Percentiles rank a stretch among this genome's conserved stretches.
phyloP scores from a whole-genome alignment of 2,797 vertebrate species.

The Arrhamphus sclerolepis region DNA sequence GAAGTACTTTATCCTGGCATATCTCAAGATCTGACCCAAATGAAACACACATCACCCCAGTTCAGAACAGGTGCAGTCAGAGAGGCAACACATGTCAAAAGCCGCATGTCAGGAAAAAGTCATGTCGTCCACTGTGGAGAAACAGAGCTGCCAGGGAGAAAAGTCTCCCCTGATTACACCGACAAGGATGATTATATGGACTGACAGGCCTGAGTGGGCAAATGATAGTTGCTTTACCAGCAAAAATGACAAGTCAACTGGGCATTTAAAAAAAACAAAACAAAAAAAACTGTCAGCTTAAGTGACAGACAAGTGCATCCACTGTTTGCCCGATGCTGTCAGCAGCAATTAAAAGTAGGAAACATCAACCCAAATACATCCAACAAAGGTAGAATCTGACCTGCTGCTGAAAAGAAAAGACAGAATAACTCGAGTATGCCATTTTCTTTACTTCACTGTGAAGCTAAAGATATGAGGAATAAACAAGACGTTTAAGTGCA shows the following conservation, averaged over 20 bases:
- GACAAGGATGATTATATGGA: slow-evolving; percentile 54
- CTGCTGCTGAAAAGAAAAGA: slow-evolving; percentile 4
- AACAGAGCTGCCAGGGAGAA: slow-evolving; percentile 26
- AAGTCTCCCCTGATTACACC: slow-evolving; percentile 30
- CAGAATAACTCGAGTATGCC: background rate
- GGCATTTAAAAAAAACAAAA: slow-evolving; percentile 28
- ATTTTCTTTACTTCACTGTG: background rate
- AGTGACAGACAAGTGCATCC: slow-evolving; percentile 36
- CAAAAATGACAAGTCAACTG: slow-evolving; percentile 63
- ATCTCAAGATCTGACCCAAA: slow-evolving; percentile 49
- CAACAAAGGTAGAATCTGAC: slow-evolving; percentile 7
- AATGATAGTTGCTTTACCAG: slow-evolving; percentile 51
- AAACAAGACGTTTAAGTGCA: slow-evolving; percentile 1
- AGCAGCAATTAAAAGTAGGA: slow-evolving; percentile 50
- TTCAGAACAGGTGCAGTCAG: slow-evolving; percentile 36
- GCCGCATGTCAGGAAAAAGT: slow-evolving; percentile 43
- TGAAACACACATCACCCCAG: slow-evolving; percentile 27
- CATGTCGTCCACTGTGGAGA: slow-evolving; percentile 29
- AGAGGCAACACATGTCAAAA: slow-evolving; percentile 48
- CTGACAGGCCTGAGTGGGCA: slow-evolving; percentile 52
- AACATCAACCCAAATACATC: slow-evolving; percentile 48
- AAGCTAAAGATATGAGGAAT: slow-evolving; percentile 3
- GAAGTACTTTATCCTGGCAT: slow-evolving; percentile 45
- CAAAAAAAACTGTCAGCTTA: slow-evolving; percentile 37
- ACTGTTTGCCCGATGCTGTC: slow-evolving; percentile 35